Percentiles rank a stretch among this genome's conserved stretches.
Evolutionary conservation across 2,113 vertebrate species (phyloP).

Genomic region (Tachysurus fulvidraco): DNA sequence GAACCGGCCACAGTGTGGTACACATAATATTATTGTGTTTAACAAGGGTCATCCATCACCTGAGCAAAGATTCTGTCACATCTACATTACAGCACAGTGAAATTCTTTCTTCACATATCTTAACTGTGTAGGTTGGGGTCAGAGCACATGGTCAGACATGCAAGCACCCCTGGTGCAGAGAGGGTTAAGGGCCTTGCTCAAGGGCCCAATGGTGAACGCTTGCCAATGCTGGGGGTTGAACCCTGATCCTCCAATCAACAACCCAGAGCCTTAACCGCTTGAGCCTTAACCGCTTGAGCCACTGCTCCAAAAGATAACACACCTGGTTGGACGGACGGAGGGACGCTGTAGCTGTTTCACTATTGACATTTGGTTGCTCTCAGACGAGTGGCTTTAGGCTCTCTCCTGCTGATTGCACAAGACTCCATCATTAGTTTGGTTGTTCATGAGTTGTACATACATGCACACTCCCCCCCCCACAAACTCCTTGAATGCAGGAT

Average conservation of each 20-base stretch:
- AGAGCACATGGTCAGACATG: too few species aligned
- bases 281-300: too few species aligned
- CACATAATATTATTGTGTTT: background rate
- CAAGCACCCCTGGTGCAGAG: too few species aligned
- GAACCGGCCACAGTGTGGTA: too few species aligned
- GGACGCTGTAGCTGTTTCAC: background rate
- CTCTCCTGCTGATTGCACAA: background rate
- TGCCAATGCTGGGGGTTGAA: too few species aligned
- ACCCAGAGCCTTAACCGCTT: too few species aligned
- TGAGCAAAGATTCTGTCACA: background rate
- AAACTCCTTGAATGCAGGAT: conserved; percentile 72
- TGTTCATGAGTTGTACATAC: conserved; percentile 27
- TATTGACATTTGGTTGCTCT: background rate
- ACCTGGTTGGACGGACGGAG: background rate
- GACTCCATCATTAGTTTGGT: conserved; percentile 6
- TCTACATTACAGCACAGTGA: too few species aligned
- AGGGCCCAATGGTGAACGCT: too few species aligned
- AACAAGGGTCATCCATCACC: background rate
- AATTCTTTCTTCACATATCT: too few species aligned
- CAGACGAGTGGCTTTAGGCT: background rate
- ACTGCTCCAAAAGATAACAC: background rate
- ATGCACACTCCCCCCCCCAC: conserved; percentile 40
- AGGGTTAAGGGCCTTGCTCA: too few species aligned
- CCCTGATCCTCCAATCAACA: too few species aligned
- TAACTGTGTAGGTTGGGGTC: too few species aligned